phyloP scores from a whole-genome alignment of 2,797 vertebrate genomes.

The Ispidina picta region DNA sequence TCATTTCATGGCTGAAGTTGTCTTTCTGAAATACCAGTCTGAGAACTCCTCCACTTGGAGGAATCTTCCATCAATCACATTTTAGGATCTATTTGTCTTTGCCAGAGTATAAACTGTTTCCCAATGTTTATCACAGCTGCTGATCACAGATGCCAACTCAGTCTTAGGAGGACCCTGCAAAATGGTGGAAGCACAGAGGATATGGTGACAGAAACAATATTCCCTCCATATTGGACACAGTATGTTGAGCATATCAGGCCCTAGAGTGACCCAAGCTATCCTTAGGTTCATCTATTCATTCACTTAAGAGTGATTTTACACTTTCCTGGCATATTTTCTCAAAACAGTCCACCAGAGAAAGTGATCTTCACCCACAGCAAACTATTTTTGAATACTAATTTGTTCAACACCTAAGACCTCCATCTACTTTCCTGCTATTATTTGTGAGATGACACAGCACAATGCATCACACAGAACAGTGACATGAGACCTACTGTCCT shows the following conservation, averaged over 20 bases:
- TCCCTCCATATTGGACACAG: background rate
- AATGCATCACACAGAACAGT: background rate
- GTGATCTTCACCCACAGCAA: background rate
- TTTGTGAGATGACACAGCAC: background rate
- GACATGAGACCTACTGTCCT: background rate
- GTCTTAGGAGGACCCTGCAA: background rate
- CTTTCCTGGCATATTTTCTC: background rate
- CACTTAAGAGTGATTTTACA: background rate
- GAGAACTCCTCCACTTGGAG: background rate
- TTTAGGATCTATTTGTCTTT: background rate
- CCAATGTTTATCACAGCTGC: background rate
- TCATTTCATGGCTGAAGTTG: background rate
- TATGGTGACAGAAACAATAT: background rate
- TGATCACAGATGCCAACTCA: background rate
- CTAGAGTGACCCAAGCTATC: background rate
- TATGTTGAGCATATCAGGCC: background rate
- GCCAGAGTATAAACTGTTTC: background rate
- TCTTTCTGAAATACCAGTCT: background rate
- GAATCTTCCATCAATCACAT: background rate
- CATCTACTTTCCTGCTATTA: background rate
- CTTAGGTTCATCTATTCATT: background rate
- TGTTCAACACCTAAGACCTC: background rate
- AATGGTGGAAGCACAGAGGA: background rate
- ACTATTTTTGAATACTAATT: background rate
- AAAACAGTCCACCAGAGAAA: background rate